A percentile compares a stretch with the other conserved stretches of the same genome.
phyloP scores from a whole-genome alignment of 35 echinoderm and acorn worm species.

The Amphiura filiformis region DNA sequence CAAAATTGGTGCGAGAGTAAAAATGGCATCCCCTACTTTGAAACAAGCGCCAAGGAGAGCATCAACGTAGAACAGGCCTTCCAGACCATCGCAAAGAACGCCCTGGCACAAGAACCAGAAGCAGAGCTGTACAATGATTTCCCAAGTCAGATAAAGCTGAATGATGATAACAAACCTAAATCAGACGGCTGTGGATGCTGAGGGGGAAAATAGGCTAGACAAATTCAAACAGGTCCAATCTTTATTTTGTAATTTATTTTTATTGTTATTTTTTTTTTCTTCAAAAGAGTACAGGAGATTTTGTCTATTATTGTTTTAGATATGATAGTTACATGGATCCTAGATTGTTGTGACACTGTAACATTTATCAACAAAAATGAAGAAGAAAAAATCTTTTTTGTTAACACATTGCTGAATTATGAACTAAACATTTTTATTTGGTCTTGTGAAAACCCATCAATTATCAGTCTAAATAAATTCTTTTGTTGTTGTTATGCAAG shows the following conservation, averaged over 20 bases:
- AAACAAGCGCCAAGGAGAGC: conserved; percentile 98
- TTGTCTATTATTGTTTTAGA: background rate
- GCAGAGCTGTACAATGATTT: conserved; percentile 85
- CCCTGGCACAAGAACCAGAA: conserved; percentile 96
- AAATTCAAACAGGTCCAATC: background rate
- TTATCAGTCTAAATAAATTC: too few species aligned
- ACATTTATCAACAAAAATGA: too few species aligned
- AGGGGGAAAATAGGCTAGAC: conserved; percentile 16
- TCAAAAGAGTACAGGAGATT: background rate
- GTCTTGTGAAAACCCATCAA: too few species aligned
- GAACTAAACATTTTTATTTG: too few species aligned
- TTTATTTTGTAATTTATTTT: conserved; percentile 17
- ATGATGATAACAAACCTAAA: conserved; percentile 74
- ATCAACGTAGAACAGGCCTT: conserved; percentile 99
- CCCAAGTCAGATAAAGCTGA: conserved; percentile 87
- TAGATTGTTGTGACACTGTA: background rate
- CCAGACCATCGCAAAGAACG: conserved; percentile 99
- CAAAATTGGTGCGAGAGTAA: conserved; percentile 99
- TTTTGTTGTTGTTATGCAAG: too few species aligned
- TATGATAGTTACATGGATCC: background rate
- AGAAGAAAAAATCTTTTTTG: too few species aligned
- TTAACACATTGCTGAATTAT: too few species aligned
- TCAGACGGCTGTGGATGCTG: conserved; percentile 78
- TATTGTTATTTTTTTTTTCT: conserved; percentile 3
- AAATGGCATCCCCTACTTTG: conserved; percentile 99